Evolutionary conservation across 2,113 vertebrate species (phyloP).

Genomic region (Otis tarda): DNA sequence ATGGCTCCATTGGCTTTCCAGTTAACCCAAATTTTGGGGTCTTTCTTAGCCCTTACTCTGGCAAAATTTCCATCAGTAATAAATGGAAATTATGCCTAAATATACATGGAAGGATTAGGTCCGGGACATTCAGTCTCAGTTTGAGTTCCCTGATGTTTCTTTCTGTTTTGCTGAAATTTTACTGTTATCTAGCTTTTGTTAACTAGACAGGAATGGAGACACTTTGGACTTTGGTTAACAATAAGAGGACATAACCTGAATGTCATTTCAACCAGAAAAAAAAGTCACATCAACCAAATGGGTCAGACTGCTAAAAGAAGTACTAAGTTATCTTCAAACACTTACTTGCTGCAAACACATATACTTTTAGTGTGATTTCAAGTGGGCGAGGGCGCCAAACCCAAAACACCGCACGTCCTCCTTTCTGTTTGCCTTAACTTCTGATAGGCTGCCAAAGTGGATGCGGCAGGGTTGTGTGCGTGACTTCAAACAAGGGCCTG

Average conservation of each 20-base stretch:
- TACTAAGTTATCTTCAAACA: neutral
- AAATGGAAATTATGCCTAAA: neutral
- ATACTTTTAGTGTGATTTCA: neutral
- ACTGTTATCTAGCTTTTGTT: neutral
- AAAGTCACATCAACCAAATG: neutral
- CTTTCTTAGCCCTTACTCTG: neutral
- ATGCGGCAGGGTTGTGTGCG: fast-evolving
- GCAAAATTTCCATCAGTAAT: neutral
- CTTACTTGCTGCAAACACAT: neutral
- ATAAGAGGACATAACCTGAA: neutral
- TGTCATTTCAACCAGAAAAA: neutral
- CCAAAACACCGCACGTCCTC: neutral
- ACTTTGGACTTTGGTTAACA: neutral
- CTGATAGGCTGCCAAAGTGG: neutral
- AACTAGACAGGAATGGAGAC: neutral
- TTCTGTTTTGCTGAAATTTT: neutral
- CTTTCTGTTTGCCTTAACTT: neutral
- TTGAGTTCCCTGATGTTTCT: neutral
- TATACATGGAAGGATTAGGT: neutral
- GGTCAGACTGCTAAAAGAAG: neutral
- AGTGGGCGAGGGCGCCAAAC: neutral
- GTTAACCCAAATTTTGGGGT: neutral
- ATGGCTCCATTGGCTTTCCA: neutral
- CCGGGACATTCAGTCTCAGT: neutral
- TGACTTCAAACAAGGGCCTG: neutral